Percentiles rank a stretch among this genome's conserved stretches.
Evolutionary conservation across 2,888 invertebrate species (phyloP).

Genomic region (Drosophila incognita): DNA sequence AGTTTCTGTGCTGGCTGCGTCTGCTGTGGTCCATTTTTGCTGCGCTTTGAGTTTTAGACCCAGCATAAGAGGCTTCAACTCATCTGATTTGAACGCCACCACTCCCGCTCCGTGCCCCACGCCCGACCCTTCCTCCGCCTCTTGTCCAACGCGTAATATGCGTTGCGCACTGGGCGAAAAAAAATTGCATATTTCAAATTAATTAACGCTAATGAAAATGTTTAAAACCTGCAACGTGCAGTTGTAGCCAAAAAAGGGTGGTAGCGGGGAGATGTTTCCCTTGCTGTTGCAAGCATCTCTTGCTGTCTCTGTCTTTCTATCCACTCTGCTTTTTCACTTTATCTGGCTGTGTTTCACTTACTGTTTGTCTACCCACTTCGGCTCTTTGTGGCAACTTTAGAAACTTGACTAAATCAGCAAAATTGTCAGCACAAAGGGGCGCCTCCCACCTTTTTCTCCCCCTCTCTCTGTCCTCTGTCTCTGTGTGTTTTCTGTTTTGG

Average conservation of each 20-base stretch:
- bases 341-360: neutral
- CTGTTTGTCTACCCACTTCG: conserved; percentile 46
- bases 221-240: conserved; percentile 73
- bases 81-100: conserved; percentile 38
- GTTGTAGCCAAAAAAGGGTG: conserved; percentile 30
- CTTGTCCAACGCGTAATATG: conserved; percentile 63
- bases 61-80: conserved; percentile 68
- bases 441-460: neutral
- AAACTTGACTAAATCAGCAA: conserved; percentile 54
- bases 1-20: conserved; percentile 6
- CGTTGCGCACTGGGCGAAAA: conserved; percentile 48
- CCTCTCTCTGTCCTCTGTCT: neutral
- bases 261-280: neutral
- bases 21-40: conserved; percentile 65
- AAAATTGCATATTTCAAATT: conserved; percentile 80
- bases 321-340: neutral
- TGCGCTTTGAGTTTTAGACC: conserved; percentile 77
- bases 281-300: conserved; percentile 1
- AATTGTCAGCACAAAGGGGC: conserved; percentile 50
- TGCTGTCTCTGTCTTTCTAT: neutral
- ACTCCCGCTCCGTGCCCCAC: neutral
- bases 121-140: neutral
- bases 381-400: conserved; percentile 47
- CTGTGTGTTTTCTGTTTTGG: neutral
- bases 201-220: conserved; percentile 83